Conservation (phyloP, 2,888 invertebrate species). For the Drosophila algonquin region DNA sequence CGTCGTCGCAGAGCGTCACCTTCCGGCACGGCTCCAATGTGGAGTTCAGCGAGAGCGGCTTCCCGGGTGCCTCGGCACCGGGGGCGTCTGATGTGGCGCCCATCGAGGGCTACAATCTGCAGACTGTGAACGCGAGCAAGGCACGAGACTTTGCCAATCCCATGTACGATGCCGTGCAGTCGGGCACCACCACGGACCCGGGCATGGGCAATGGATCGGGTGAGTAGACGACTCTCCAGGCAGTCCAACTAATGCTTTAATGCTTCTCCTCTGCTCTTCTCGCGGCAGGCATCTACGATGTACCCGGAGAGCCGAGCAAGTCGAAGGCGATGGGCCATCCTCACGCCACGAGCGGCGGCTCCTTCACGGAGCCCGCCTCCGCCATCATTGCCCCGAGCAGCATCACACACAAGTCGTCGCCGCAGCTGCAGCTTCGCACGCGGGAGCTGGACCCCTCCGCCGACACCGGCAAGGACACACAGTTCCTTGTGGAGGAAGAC, state of each 20-base stretch:
- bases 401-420: constrained; percentile 91
- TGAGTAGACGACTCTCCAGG: constrained; percentile 61
- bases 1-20: constrained; percentile 95
- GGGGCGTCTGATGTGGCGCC: constrained; percentile 84
- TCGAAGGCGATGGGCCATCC: constrained; percentile 85
- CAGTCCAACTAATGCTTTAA: too few species aligned
- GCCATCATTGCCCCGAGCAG: constrained; percentile 92
- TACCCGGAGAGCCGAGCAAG: constrained; percentile 89
- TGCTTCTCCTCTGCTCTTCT: too few species aligned
- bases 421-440: constrained; percentile 89
- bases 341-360: constrained; percentile 64
- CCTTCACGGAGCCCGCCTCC: constrained; percentile 87
- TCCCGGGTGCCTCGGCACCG: constrained; percentile 82
- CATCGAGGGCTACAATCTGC: constrained; percentile 91
- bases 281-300: constrained; percentile 90
- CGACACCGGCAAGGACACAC: constrained; percentile 96
- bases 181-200: constrained; percentile 86
- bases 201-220: constrained; percentile 87
- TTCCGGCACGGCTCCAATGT: constrained; percentile 97
- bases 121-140: constrained; percentile 89
- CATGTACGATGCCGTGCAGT: constrained; percentile 96
- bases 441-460: constrained; percentile 92
- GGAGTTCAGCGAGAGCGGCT: constrained; percentile 89
- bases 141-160: constrained; percentile 98
- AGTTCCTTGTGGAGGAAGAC: constrained; percentile 95